phyloP scores from a whole-genome alignment of 2,888 invertebrate species.

The Balanococcus diminutus region DNA sequence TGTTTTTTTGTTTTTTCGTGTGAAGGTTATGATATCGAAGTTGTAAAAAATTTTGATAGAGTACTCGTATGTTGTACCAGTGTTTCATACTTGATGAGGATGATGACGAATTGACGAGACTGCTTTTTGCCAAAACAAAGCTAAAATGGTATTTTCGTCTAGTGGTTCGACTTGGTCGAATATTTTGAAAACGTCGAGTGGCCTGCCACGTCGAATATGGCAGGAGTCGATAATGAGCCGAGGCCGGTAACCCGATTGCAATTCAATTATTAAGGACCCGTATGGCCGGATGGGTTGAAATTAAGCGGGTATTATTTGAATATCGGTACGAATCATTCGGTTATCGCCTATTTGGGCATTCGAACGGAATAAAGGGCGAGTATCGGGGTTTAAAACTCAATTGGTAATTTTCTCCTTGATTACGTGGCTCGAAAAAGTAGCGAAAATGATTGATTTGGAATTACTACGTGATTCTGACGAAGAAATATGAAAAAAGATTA shows the following conservation, averaged over 20 bases:
- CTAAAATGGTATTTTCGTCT: background rate
- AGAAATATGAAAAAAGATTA: background rate
- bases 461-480: no score
- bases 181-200: background rate
- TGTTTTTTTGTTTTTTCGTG: background rate
- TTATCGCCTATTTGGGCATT: background rate
- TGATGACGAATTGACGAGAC: background rate
- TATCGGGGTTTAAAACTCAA: background rate
- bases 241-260: constrained; percentile 4
- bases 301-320: constrained; percentile 20
- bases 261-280: constrained; percentile 10
- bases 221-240: background rate
- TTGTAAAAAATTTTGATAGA: background rate
- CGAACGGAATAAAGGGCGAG: background rate
- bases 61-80: background rate
- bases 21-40: background rate
- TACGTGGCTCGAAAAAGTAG: background rate
- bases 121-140: background rate
- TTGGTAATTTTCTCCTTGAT: background rate
- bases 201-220: background rate
- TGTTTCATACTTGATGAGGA: background rate
- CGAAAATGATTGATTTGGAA: background rate
- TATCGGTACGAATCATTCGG: background rate
- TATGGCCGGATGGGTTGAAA: background rate
- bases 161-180: background rate